phyloP scores from a whole-genome alignment of 2,888 invertebrate genomes.

The Atethmia centrago region DNA sequence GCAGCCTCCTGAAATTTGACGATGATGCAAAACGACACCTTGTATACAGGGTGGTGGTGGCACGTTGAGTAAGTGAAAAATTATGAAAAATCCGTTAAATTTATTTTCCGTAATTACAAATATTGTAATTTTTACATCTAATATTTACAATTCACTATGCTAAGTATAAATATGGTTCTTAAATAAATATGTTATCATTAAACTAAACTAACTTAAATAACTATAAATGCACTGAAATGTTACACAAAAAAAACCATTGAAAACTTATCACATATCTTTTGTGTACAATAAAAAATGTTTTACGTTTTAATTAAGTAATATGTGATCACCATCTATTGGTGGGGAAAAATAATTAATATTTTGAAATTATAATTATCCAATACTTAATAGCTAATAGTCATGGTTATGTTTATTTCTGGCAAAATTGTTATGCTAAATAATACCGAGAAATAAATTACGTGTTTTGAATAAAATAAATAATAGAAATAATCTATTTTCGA shows the following conservation, averaged over 20 bases:
- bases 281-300: slow-evolving; percentile 78
- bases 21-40: too few species aligned
- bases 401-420: slow-evolving; percentile 81
- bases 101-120: slow-evolving; percentile 87
- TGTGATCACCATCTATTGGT: slow-evolving; percentile 74
- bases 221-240: slow-evolving; percentile 86
- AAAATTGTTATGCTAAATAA: slow-evolving; percentile 66
- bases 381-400: slow-evolving; percentile 75
- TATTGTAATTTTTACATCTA: slow-evolving; percentile 86
- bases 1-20: too few species aligned
- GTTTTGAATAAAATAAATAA: slow-evolving; percentile 49
- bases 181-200: slow-evolving; percentile 81
- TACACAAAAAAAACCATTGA: slow-evolving; percentile 80
- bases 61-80: slow-evolving; percentile 32
- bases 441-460: slow-evolving; percentile 63
- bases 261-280: slow-evolving; percentile 87
- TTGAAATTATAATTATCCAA: slow-evolving; percentile 53
- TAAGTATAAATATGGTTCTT: slow-evolving; percentile 85
- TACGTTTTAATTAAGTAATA: slow-evolving; percentile 60
- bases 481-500: slow-evolving; percentile 50
- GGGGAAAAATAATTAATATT: slow-evolving; percentile 74
- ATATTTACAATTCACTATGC: slow-evolving; percentile 85
- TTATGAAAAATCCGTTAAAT: slow-evolving; percentile 74
- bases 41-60: not conserved
- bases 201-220: slow-evolving; percentile 64